Conservation (phyloP, 2,888 invertebrate species). For the Thereva unica region DNA sequence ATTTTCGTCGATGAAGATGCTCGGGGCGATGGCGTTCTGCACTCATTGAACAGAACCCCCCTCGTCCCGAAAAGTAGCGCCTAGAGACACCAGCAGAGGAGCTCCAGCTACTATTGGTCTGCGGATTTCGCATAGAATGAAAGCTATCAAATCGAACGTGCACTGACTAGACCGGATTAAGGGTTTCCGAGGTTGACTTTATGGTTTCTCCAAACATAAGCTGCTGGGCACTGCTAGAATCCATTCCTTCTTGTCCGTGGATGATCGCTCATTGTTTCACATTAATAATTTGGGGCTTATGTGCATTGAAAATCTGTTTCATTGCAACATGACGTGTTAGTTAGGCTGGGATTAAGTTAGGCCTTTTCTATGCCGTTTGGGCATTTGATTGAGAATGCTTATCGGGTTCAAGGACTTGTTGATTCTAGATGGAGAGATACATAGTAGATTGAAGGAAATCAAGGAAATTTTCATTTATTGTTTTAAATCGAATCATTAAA, state of each 20-base stretch:
- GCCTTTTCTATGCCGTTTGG: conserved; percentile 16
- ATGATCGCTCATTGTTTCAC: conserved; percentile 30
- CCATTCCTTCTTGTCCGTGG: conserved; percentile 13
- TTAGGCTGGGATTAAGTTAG: conserved; percentile 15
- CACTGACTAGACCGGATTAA: conserved; percentile 9
- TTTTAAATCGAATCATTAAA: conserved; percentile 4
- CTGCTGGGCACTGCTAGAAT: too few species aligned
- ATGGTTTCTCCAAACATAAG: not conserved
- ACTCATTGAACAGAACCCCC: too few species aligned
- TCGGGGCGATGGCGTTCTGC: conserved; percentile 6
- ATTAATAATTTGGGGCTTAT: conserved; percentile 26
- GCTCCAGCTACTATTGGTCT: too few species aligned
- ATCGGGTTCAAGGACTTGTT: conserved; percentile 22
- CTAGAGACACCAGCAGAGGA: too few species aligned
- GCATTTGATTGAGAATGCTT: not conserved
- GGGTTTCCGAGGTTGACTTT: conserved; percentile 28
- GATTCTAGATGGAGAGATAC: not conserved
- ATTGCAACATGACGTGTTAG: conserved; percentile 25
- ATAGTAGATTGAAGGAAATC: too few species aligned
- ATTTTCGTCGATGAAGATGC: conserved; percentile 32
- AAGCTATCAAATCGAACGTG: too few species aligned
- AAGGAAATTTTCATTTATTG: too few species aligned
- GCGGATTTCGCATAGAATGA: too few species aligned
- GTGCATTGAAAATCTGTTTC: not conserved
- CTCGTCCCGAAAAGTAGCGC: too few species aligned